phyloP scores from a whole-genome alignment of 2,113 vertebrate species.

The Xerus inauris region DNA sequence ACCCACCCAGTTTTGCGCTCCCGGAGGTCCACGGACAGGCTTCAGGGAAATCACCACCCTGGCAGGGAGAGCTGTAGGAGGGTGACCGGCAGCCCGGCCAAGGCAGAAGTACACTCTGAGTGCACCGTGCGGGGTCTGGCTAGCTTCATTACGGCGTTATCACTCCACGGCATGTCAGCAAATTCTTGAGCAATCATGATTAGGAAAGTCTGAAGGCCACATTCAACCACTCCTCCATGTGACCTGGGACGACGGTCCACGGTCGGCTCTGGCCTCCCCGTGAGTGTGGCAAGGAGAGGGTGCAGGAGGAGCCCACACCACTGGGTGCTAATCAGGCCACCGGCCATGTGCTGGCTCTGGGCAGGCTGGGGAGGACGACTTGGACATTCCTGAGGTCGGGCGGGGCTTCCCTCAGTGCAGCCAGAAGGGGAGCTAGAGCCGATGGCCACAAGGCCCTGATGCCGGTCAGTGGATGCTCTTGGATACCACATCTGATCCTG shows the following conservation, averaged over 20 bases:
- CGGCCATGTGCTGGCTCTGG: not conserved
- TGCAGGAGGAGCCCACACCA: not conserved
- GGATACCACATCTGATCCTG: not conserved
- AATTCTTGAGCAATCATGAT: conserved; percentile 83
- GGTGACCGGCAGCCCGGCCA: conserved; percentile 25
- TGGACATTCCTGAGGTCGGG: not conserved
- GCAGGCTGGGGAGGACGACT: not conserved
- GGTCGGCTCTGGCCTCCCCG: conserved; percentile 81
- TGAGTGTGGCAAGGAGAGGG: conserved; percentile 72
- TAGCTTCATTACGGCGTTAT: conserved; percentile 84
- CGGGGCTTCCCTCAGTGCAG: not conserved
- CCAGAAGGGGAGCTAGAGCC: not conserved
- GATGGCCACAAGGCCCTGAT: not conserved
- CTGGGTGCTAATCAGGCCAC: fast-evolving
- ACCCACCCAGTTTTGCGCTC: not conserved
- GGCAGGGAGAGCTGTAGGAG: not conserved
- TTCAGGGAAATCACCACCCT: not conserved
- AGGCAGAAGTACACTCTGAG: conserved; percentile 36
- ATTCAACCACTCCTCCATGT: conserved; percentile 81
- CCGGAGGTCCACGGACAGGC: not conserved
- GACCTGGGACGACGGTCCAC: conserved; percentile 88
- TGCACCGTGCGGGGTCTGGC: conserved; percentile 75
- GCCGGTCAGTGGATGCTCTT: no score
- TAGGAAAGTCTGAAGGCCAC: conserved; percentile 60
- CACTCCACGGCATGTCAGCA: conserved; percentile 84